A percentile compares a stretch with the other conserved stretches of the same genome.
phyloP scores from a whole-genome alignment of 2,113 vertebrate species.

The Petrocephalus zakoni region DNA sequence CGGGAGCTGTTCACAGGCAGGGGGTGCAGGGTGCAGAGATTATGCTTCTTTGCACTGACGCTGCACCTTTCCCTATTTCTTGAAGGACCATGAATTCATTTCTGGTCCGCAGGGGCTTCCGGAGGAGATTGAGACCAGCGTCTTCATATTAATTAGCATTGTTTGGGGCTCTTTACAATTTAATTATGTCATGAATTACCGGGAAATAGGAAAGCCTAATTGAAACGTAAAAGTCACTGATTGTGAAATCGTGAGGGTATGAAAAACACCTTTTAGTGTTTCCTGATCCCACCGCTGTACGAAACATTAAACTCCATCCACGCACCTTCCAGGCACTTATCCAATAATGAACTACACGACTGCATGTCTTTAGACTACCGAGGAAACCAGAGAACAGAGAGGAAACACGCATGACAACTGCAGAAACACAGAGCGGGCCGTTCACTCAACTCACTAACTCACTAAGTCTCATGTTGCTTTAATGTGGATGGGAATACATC shows the following conservation, averaged over 20 bases:
- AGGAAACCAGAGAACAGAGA: background rate
- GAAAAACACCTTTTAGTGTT: background rate
- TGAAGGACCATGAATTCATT: background rate
- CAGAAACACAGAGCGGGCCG: background rate
- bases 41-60: background rate
- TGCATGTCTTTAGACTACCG: background rate
- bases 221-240: background rate
- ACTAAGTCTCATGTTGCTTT: background rate
- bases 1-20: background rate
- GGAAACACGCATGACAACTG: background rate
- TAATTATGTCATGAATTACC: background rate
- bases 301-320: background rate
- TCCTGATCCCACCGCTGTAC: background rate
- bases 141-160: background rate
- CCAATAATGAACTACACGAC: background rate
- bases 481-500: background rate
- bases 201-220: background rate
- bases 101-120: background rate
- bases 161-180: background rate
- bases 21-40: background rate
- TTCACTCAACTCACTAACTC: background rate
- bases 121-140: background rate
- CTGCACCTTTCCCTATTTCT: constrained; percentile 3
- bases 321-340: background rate
- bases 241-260: background rate